Evolutionary conservation across 2,888 invertebrate species (phyloP), one percentile per base, ranked within the genome.

Genomic region (Saturnia pavonia): DNA sequence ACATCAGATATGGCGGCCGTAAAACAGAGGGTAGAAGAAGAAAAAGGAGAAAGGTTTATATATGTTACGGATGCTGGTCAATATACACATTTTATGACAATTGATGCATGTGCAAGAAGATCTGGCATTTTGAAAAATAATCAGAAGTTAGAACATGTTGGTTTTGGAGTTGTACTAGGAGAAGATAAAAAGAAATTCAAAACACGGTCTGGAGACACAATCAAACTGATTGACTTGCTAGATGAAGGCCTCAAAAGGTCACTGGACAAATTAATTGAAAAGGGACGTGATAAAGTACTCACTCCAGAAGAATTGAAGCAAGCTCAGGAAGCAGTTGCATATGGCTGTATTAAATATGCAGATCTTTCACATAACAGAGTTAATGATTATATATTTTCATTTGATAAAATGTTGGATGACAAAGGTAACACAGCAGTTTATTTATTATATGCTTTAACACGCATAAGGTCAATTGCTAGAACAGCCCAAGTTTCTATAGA

Each of bases 111-210:
- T 82, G 98, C 97, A 0, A 95, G 96, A 78, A 94, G 96, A 72
- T 96, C 96, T 68, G 98, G 97, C 4, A 96, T 98, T 83, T 92
- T 96, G 16, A 88, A 84, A 40, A 77, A 87, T 40, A 94, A 96
- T 78, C 95, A 96, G 9, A 95, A 97, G 72, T 92, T 99, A 0
- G 98, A 99, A 88, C 98, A 98, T 91, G 98, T 99, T 19, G 97
- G 96, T 1, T 99, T 99, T 88, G 99, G 99, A 19, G 97, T 99
- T 11, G 99, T 99, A 0, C 93, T 99, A 3, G 99, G 99, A 19
- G 99, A 99, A 90, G 99, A 99, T 91, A 98, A 98, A 84, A 99
- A 99, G 88, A 99, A 99, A 91, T 99, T 99, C 85, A 99, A 99
- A 91, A 99, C 99, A 0, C 95, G 99, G 67, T 99, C 99, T 1